Evolutionary conservation across 2,113 vertebrate species (phyloP), one percentile per base, ranked within the genome.

Genomic region (Elephantulus edwardii): DNA sequence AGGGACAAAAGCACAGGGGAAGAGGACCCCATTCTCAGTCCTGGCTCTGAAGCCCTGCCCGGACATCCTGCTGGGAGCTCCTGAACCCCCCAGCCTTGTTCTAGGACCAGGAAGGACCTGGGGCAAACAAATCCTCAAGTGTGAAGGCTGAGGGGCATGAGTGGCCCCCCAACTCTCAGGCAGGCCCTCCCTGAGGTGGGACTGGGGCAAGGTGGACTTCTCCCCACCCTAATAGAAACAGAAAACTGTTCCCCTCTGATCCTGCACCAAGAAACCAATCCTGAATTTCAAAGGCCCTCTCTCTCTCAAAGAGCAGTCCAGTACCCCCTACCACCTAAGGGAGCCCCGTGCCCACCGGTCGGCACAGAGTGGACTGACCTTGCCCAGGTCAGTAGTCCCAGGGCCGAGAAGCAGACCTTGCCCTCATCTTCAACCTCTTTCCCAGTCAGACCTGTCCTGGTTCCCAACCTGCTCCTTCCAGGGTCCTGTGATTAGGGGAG

Each of bases 181-280:
- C n/a, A n/a, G 8, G 46, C 24, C 11, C 26, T 48, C 20, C 81
- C 28, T 10, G 38, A 74, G 84, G 44, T 54, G 30, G 81, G 40
- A n/a, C 48, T 24, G 9, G 12, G 58, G 6, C n/a, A 5, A 7
- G 19, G 14, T 12, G n/a, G 87, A 35, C 17, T 13, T 68, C 6
- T 35, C 50, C 52, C 17, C 1, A 3, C 12, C 19, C 40, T 6
- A 1, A 7, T 8, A 8, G 42, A 19, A 7, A 7, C 3, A 42
- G 58, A 60, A 38, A 52, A 54, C 8, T 60, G 50, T 22, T 4
- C 58, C 24, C 28, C 40, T 86, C 28, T 11, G 28, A 48, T 24
- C 35, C 42, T 52, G 58, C 71, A 78, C 11, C 76, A 33, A n/a
- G 90, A 19, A 50, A 82, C 79, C 30, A 75, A 30, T 13, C 77